Evolutionary conservation across 2,888 invertebrate species (phyloP).

Genomic region (Heliconius charithonia): DNA sequence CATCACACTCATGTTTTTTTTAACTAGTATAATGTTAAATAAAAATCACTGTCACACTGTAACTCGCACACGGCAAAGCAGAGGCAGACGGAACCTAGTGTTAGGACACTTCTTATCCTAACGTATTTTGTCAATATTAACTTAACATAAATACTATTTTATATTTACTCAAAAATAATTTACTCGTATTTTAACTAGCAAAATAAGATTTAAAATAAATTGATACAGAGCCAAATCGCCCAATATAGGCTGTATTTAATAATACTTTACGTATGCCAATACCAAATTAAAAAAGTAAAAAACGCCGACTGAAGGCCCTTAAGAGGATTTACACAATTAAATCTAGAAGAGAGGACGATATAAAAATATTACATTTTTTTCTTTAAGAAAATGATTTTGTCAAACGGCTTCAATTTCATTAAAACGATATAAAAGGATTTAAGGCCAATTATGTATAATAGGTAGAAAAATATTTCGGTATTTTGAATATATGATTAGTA

Average conservation of each 20-base stretch:
- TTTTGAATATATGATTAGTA: no score
- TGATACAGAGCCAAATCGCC: constrained; percentile 55
- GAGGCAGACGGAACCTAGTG: no score
- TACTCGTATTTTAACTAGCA: background rate
- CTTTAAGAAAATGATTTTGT: constrained; percentile 17
- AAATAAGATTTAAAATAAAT: constrained; percentile 1
- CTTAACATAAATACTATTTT: background rate
- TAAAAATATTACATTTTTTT: constrained; percentile 20
- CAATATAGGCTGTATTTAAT: constrained; percentile 64
- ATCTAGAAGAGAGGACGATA: constrained; percentile 56
- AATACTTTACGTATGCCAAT: constrained; percentile 60
- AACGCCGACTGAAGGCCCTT: constrained; percentile 61
- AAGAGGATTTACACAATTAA: constrained; percentile 79
- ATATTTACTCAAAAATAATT: background rate
- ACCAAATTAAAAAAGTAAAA: constrained; percentile 64
- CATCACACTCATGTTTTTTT: background rate
- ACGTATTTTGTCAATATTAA: no score
- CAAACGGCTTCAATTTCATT: constrained; percentile 8
- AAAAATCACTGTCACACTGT: no score
- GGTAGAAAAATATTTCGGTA: no score
- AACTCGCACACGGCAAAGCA: no score
- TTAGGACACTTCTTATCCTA: no score
- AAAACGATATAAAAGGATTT: constrained; percentile 11
- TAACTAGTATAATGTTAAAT: no score
- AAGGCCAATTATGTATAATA: background rate